Evolutionary conservation across 2,113 vertebrate genomes (phyloP).

Genomic region (Romanogobio albipinnatus): DNA sequence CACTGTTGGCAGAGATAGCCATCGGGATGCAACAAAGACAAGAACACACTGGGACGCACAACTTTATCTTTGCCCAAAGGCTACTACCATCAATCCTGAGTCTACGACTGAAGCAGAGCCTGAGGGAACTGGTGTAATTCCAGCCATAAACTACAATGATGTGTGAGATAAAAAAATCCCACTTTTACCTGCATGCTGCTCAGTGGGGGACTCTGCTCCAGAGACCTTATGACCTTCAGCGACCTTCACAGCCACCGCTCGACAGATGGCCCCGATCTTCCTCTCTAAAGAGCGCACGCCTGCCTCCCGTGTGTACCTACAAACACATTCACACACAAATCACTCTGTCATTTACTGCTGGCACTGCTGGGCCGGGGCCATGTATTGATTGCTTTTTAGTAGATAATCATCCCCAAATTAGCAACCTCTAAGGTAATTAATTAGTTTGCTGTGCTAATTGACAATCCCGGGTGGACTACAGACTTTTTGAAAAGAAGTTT

Average conservation of each 20-base stretch:
- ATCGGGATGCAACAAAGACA: not conserved
- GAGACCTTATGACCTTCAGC: conserved; percentile 85
- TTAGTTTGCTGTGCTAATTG: not conserved
- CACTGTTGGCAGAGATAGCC: not conserved
- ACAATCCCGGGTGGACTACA: conserved; percentile 2
- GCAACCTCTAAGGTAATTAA: conserved; percentile 17
- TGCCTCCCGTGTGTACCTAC: conserved; percentile 92
- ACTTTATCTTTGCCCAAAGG: conserved; percentile 13
- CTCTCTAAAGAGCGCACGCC: conserved; percentile 96
- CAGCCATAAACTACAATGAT: conserved; percentile 15
- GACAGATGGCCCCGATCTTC: conserved; percentile 91
- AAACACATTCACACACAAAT: conserved; percentile 4
- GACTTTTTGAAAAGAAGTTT: not conserved
- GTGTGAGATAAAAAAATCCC: not conserved
- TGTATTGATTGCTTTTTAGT: conserved; percentile 19
- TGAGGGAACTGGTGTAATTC: not conserved
- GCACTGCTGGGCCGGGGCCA: not conserved
- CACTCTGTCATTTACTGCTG: conserved; percentile 1
- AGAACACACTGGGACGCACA: not conserved
- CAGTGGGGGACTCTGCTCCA: conserved; percentile 59
- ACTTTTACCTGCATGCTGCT: conserved; percentile 61
- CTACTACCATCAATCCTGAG: not conserved
- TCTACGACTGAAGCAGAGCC: conserved; percentile 3
- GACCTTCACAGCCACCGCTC: conserved; percentile 94
- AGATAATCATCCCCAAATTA: conserved; percentile 31